A percentile compares a stretch with the other conserved stretches of the same genome.
These are phyloP conservation scores for Lepus timidus DNA, from an alignment of 2,113 vertebrate species.

Conservation along the genomic window DNA sequence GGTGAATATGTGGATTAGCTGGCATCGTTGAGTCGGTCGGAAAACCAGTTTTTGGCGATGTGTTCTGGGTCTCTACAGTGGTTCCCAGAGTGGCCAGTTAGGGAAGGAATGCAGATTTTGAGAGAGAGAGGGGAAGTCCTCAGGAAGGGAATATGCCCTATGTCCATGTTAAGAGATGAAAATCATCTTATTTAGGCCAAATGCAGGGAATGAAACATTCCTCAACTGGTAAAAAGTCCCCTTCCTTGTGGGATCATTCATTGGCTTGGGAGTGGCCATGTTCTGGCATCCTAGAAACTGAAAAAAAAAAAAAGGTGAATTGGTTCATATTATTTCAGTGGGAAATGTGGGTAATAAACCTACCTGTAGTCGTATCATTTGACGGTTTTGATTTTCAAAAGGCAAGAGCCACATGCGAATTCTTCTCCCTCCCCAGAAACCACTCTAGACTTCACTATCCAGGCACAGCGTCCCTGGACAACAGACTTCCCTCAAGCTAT, in stretches of 20 bases:
- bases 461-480: neutral
- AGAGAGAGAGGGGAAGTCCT: neutral
- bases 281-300: conserved; percentile 35
- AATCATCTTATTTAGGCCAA: conserved; percentile 43
- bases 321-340: conserved; percentile 29
- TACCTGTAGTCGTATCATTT: conserved; percentile 33
- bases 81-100: neutral
- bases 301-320: neutral
- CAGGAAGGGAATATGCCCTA: neutral
- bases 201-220: conserved; percentile 31
- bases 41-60: neutral
- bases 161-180: conserved; percentile 28
- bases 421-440: neutral
- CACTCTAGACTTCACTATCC: neutral
- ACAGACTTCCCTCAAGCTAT: neutral
- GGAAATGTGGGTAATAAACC: conserved; percentile 28
- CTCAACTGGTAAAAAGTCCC: neutral
- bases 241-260: conserved; percentile 49
- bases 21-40: neutral
- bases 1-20: neutral
- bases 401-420: conserved; percentile 20
- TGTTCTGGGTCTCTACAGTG: neutral
- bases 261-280: conserved; percentile 25
- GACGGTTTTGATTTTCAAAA: conserved; percentile 64
- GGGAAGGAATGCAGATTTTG: conserved; percentile 15